Evolutionary conservation across 2,888 invertebrate species (phyloP).

Genomic region (Agrochola litura): DNA sequence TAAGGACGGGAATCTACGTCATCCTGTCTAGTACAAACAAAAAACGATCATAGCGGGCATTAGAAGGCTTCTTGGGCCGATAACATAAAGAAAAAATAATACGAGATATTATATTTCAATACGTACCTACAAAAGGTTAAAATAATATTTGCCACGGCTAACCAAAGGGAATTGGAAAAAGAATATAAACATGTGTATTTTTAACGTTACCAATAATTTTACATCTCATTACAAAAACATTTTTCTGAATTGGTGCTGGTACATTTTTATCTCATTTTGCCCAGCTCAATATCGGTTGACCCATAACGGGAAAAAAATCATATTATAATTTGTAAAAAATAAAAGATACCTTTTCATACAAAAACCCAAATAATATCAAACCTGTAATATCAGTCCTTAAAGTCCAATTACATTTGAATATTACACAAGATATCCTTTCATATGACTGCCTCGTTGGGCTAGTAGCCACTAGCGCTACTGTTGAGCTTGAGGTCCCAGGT

Average conservation of each 20-base stretch:
- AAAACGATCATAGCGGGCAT: not conserved
- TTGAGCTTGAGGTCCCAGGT: no score
- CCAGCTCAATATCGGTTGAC: not conserved
- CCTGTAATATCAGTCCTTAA: no score
- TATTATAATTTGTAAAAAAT: not conserved
- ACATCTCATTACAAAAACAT: constrained; percentile 8
- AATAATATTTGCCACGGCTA: not conserved
- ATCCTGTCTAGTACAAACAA: not conserved
- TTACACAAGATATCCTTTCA: not conserved
- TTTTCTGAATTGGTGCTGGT: constrained; percentile 20
- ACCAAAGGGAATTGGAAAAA: not conserved
- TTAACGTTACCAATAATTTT: constrained; percentile 2
- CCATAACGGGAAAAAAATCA: not conserved
- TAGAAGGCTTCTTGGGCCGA: not conserved
- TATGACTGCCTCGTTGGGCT: not conserved
- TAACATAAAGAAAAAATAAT: not conserved
- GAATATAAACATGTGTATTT: not conserved
- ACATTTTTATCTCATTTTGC: constrained; percentile 17
- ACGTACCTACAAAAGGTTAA: not conserved
- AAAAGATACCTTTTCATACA: constrained; percentile 12
- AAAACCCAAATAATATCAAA: not conserved
- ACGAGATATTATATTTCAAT: not conserved
- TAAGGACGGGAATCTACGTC: not conserved
- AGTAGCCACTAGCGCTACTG: not conserved
- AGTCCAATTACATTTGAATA: no score